Base-by-base conservation (phyloP, 2,888 invertebrate species). In the Drosophila rellima region DNA sequence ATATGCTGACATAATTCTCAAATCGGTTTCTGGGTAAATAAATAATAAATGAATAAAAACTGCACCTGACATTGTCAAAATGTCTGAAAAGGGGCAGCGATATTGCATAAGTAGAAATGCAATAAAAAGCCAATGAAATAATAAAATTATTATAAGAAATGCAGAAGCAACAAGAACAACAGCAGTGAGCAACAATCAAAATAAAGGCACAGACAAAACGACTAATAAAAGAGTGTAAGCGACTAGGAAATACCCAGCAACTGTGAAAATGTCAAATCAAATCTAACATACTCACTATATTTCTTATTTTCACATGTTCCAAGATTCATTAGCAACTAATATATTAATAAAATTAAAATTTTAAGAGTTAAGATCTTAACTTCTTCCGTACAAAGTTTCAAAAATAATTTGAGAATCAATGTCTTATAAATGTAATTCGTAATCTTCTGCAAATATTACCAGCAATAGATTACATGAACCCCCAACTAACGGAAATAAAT, bases 61-160 rank as follows among this genome's bases (percentile, higher is more conserved):
- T 86, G 82, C 90, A 90, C 90, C 90, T 90, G 89, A 89, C 89
- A 87, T 86, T 86, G 88, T 80, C 75, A 75, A 61, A 76, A 78
- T 45, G 15, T 45, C 48, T n/a, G 13, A 40, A 35, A 57, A 18
- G 17, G 51, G 44, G 37, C 39, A 54, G 18, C 45, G 29, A 29
- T 74, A 82, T 88, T 88, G 78, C 82, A 88, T 85, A 81, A 88
- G 86, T 55, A 56, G 44, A 74, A 70, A 42, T 62, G 63, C 44
- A 69, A 77, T 73, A 65, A 75, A 73, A 66, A 65, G 69, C 59
- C 44, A 74, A 67, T 65, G 26, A 70, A 66, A 74, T 68, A 74
- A 78, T 73, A 29, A 51, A 61, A 75, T 64, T 47, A 64, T 68
- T 54, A 52, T 55, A 63, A 56, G 35, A 51, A 59, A 63, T 55